A percentile compares a stretch with the other conserved stretches of the same genome.
Evolutionary conservation across 2,797 vertebrate species (phyloP).

Genomic region (Poeciliopsis paucimaculata): DNA sequence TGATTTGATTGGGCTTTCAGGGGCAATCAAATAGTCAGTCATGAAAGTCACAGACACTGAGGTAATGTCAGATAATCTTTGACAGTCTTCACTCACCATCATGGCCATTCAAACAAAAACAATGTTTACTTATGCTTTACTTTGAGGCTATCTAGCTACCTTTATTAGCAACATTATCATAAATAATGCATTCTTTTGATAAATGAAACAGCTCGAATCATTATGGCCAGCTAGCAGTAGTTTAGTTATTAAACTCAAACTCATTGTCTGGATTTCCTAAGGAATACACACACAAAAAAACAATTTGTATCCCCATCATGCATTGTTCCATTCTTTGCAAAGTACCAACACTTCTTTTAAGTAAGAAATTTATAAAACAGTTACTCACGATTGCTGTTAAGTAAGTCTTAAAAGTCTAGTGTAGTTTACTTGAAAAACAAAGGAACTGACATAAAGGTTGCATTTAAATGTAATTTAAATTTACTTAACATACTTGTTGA

Average conservation of each 20-base stretch:
- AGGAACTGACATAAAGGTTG: background rate
- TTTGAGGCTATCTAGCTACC: background rate
- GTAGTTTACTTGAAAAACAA: background rate
- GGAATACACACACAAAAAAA: background rate
- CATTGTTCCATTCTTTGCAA: background rate
- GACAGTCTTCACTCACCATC: background rate
- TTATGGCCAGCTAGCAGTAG: no score
- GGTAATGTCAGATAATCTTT: slow-evolving; percentile 9
- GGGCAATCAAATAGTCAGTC: slow-evolving; percentile 13
- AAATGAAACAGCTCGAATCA: background rate
- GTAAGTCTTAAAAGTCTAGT: background rate
- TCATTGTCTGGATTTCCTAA: no score
- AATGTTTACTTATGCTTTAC: background rate
- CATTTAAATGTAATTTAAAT: background rate
- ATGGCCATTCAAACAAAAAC: background rate
- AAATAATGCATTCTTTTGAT: background rate
- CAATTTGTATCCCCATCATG: background rate
- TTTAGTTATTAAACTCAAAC: background rate
- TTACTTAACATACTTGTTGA: background rate
- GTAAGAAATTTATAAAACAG: background rate
- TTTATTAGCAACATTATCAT: background rate
- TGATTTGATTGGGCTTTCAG: background rate
- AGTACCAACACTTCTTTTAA: background rate
- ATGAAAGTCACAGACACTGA: background rate
- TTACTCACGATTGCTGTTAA: background rate